phyloP scores from a whole-genome alignment of 1,140 invertebrate species.

The Aphaenogaster floridana region DNA sequence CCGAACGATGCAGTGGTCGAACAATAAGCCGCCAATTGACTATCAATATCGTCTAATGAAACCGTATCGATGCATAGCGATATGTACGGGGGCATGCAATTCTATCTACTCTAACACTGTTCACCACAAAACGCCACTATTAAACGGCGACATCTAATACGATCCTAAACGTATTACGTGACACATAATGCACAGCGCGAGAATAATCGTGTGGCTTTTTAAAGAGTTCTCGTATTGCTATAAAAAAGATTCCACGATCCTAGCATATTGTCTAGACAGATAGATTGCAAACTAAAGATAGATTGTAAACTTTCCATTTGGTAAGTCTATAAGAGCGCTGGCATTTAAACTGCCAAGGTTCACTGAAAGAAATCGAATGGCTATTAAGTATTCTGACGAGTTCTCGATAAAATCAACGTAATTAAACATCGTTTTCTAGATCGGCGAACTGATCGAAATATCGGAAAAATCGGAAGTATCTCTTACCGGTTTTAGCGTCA shows the following conservation, averaged over 20 bases:
- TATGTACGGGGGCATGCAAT: conserved; percentile 17
- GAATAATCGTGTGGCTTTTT: conserved; percentile 22
- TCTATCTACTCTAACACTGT: conserved; percentile 18
- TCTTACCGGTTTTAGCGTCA: background rate
- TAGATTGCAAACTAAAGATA: no score
- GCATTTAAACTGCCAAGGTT: background rate
- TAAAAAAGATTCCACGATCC: background rate
- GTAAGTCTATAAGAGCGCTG: background rate
- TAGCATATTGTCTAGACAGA: background rate
- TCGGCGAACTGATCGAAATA: background rate
- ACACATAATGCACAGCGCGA: background rate
- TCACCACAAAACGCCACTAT: conserved; percentile 35
- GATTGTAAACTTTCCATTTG: background rate
- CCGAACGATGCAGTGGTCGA: background rate
- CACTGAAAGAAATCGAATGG: background rate
- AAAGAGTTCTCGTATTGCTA: background rate
- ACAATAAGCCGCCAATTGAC: conserved; percentile 61
- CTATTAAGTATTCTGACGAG: background rate
- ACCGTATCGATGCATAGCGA: conserved; percentile 49
- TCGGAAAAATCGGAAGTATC: background rate
- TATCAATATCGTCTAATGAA: conserved; percentile 62
- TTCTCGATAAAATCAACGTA: background rate
- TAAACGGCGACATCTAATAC: conserved; percentile 44
- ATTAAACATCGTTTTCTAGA: conserved; percentile 1
- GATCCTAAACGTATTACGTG: background rate